A percentile compares a stretch with the other conserved stretches of the same genome.
Conservation (phyloP, 1,140 invertebrate genomes). For the Elysia chlorotica region DNA sequence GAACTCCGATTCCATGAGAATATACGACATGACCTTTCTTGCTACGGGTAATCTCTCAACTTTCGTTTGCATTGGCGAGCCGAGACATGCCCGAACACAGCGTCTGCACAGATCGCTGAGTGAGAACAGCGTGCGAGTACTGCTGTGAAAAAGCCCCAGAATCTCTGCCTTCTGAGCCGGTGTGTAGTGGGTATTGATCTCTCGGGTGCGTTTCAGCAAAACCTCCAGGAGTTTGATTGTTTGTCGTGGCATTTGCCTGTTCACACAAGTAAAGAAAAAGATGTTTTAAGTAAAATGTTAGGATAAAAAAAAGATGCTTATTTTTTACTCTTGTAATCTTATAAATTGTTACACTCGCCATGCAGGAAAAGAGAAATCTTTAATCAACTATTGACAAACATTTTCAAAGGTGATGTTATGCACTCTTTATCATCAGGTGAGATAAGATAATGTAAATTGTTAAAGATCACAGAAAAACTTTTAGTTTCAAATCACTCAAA, state of each 20-base stretch:
- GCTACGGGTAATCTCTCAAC: slow-evolving; percentile 39
- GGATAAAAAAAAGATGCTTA: no score
- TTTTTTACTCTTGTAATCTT: no score
- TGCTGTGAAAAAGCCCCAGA: slow-evolving; percentile 34
- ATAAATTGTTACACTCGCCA: not conserved
- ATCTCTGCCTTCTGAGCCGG: slow-evolving; percentile 38
- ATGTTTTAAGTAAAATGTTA: not conserved
- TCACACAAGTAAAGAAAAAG: not conserved
- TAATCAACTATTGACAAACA: no score
- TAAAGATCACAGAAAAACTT: not conserved
- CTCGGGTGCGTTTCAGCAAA: slow-evolving; percentile 37
- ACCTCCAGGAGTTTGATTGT: slow-evolving; percentile 34
- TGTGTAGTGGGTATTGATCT: slow-evolving; percentile 39
- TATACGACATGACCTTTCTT: slow-evolving; percentile 45
- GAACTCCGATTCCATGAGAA: slow-evolving; percentile 41
- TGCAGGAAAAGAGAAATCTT: no score
- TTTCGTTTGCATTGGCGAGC: slow-evolving; percentile 32
- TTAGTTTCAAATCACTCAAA: not conserved
- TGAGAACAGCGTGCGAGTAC: slow-evolving; percentile 32
- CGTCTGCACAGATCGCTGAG: slow-evolving; percentile 44
- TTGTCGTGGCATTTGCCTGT: not conserved
- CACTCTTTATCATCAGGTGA: no score
- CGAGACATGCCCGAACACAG: slow-evolving; percentile 37
- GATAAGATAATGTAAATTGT: no score
- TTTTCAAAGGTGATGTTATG: no score